Conservation (phyloP, 1,140 invertebrate species). For the Drosophila micromelanica region DNA sequence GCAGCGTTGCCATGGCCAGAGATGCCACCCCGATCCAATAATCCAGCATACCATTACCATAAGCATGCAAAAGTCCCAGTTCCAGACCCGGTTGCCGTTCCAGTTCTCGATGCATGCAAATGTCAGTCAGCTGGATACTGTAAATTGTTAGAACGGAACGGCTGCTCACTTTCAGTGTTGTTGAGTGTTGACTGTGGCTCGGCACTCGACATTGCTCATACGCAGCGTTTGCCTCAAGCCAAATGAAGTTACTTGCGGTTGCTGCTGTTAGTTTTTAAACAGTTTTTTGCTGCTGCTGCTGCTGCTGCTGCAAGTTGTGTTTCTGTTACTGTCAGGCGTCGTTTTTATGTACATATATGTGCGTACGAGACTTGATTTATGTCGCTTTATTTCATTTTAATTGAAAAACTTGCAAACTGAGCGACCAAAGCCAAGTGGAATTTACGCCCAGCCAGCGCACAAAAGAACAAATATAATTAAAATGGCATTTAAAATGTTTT, state of each 20-base stretch:
- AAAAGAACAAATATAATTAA: conserved; percentile 78
- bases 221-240: conserved; percentile 58
- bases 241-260: conserved; percentile 75
- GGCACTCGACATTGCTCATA: conserved; percentile 66
- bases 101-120: conserved; percentile 26
- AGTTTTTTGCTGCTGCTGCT: conserved; percentile 18
- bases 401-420: conserved; percentile 73
- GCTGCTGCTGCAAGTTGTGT: conserved; percentile 4
- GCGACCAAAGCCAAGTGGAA: conserved; percentile 42
- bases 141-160: conserved; percentile 9
- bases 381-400: conserved; percentile 82
- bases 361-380: conserved; percentile 65
- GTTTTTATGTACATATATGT: conserved; percentile 42
- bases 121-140: conserved; percentile 42
- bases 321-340: conserved; percentile 41
- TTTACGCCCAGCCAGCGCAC: conserved; percentile 48
- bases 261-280: conserved; percentile 34
- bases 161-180: conserved; percentile 13
- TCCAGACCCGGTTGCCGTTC: conserved; percentile 10
- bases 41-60: not conserved
- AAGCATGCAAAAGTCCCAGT: conserved; percentile 8
- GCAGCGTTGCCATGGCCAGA: not conserved
- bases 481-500: conserved; percentile 78
- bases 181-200: conserved; percentile 10
- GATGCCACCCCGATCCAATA: not conserved